A percentile compares a stretch with the other conserved stretches of the same genome.
Conservation (phyloP, 2,113 vertebrate genomes). For the Syngnathus scovelli region DNA sequence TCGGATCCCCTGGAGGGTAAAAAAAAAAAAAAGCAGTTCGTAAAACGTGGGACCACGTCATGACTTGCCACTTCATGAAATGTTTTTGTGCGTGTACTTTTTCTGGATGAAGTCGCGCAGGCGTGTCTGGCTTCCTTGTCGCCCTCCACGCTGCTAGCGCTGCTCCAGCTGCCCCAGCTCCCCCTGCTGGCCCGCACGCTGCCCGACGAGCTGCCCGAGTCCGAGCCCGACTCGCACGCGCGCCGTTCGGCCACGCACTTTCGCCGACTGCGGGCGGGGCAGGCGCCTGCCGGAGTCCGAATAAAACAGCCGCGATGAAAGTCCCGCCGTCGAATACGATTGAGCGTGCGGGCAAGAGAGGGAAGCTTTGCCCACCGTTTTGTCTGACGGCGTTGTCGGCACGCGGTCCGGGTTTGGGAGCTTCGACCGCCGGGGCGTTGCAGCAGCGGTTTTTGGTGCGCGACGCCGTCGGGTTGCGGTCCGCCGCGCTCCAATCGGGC, state of each 20-base stretch:
- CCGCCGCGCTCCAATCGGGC: conserved; percentile 71
- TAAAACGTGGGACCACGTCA: no score
- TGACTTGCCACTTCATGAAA: no score
- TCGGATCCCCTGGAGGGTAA: conserved; percentile 58
- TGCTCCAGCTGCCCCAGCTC: conserved; percentile 98
- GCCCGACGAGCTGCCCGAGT: conserved; percentile 88
- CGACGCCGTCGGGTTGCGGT: conserved; percentile 50
- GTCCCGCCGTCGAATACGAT: not conserved
- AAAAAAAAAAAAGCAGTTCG: not conserved
- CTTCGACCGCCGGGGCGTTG: conserved; percentile 63
- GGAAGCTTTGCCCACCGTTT: conserved; percentile 52
- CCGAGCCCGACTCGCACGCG: conserved; percentile 88
- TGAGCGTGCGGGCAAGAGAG: not conserved
- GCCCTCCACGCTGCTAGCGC: conserved; percentile 88
- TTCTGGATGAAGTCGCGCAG: conserved; percentile 70
- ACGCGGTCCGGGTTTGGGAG: conserved; percentile 51
- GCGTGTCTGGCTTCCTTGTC: conserved; percentile 78
- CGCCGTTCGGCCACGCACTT: conserved; percentile 75
- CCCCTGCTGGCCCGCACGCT: conserved; percentile 90
- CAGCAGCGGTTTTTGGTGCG: conserved; percentile 72
- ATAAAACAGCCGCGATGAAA: not conserved
- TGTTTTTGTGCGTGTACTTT: conserved; percentile 63
- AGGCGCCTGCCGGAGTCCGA: conserved; percentile 45
- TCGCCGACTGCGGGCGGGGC: conserved; percentile 62
- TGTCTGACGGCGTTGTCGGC: conserved; percentile 62